Conservation (phyloP, 2,888 invertebrate species). For the Mythimna vitellina region DNA sequence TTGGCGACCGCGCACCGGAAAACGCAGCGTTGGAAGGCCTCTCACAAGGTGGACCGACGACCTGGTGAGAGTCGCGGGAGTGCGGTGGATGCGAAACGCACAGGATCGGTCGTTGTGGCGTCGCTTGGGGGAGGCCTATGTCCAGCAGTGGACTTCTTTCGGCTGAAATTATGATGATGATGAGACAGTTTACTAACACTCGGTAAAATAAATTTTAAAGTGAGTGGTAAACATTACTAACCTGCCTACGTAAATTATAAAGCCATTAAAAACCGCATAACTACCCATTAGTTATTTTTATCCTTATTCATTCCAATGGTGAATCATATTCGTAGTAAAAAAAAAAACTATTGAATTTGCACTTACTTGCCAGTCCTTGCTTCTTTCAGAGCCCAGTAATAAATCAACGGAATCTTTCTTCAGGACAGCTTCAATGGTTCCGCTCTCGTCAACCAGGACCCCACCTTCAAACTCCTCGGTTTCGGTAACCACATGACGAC, state of each 20-base stretch:
- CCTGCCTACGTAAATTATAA: slow-evolving; percentile 2
- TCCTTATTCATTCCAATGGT: neutral
- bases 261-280: neutral
- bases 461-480: slow-evolving; percentile 90
- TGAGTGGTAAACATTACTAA: neutral
- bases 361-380: slow-evolving; percentile 61
- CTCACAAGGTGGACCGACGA: too few relatives aligned
- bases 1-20: too few relatives aligned
- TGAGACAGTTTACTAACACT: slow-evolving; percentile 3
- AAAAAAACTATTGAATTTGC: slow-evolving; percentile 5
- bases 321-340: neutral
- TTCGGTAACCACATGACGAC: slow-evolving; percentile 87
- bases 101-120: too few relatives aligned
- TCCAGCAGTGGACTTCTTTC: too few relatives aligned
- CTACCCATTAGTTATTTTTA: neutral
- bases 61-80: too few relatives aligned
- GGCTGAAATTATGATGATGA: too few relatives aligned
- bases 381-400: slow-evolving; percentile 61
- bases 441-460: slow-evolving; percentile 90
- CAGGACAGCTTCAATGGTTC: slow-evolving; percentile 90
- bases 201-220: slow-evolving; percentile 1
- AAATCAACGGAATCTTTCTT: slow-evolving; percentile 81
- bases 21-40: too few relatives aligned
- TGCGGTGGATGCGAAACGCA: too few relatives aligned
- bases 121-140: too few relatives aligned